Evolutionary conservation across 1,140 invertebrate species (phyloP), one percentile per base, ranked within the genome.

Genomic region (Aphidius ervi): DNA sequence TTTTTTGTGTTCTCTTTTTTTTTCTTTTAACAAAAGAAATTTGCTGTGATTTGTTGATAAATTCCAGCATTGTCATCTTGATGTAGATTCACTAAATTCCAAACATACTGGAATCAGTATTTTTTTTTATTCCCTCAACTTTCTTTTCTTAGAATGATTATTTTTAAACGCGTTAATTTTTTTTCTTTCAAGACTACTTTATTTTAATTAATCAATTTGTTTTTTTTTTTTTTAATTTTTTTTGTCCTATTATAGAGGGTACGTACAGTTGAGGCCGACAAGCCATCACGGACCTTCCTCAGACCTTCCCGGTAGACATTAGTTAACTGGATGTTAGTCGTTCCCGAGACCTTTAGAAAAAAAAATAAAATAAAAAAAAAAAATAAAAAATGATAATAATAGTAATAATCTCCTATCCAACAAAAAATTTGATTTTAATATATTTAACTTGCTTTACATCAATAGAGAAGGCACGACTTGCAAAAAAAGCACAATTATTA

Each of bases 261-360:
- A 75, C 73, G 71, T 74, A 75, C 73, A 65, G 71, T 69, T 64
- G 65, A 57, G 56, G 66, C 53, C 63, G 68, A 69, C 66, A 65
- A 52, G 58, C 62, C 62, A 58, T 62, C 58, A 73, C 79, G 71
- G 81, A 81, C 80, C 80, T 81, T 80, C 72, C 71, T 75, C 66
- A 80, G 75, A 67, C 70, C 79, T 72, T 81, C 80, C 77, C 79
- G 77, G 78, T 77, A 79, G 78, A 76, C 76, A 79, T 77, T 78
- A 80, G 72, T 73, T 78, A 79, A 80, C 75, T 80, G 77, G 74
- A 75, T 77, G 76, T 80, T 79, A 77, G 68, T 66, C 68, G 67
- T 71, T 68, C 77, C 74, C 75, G 74, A 74, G 69, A 77, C 77
- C 78, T 80, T 81, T 69, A 72, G 73, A 75, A 76, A 78, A 78